Percentiles rank a stretch among this genome's conserved stretches.
These are phyloP conservation scores for Hyalella azteca DNA, from an alignment of 2,888 invertebrate genomes.

Conservation along the genomic window DNA sequence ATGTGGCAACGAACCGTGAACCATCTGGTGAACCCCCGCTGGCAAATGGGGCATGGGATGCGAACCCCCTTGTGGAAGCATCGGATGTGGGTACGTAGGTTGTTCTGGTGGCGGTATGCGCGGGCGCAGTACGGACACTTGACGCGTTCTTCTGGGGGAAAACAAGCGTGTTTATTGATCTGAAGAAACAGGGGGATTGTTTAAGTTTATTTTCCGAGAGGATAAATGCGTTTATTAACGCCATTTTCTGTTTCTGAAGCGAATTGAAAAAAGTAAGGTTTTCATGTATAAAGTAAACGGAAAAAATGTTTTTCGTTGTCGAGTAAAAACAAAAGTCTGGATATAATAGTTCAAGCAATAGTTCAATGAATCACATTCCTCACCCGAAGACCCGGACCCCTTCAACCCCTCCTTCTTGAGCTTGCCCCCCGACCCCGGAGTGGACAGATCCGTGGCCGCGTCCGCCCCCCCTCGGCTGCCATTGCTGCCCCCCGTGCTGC, in stretches of 20 bases:
- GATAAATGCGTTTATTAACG: no score
- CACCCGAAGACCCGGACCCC: constrained; percentile 6
- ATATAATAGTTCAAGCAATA: no score
- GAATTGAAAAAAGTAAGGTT: no score
- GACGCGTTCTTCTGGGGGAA: constrained; percentile 50
- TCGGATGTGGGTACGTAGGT: constrained; percentile 57
- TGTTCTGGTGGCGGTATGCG: constrained; percentile 57
- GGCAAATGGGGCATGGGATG: constrained; percentile 58
- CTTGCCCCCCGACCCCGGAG: background rate
- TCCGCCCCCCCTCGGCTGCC: constrained; percentile 12
- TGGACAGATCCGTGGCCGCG: background rate
- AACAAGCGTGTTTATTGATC: no score
- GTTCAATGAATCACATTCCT: no score
- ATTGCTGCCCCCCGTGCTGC: constrained; percentile 24
- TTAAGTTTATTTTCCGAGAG: no score
- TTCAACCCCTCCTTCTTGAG: background rate
- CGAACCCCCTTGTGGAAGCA: constrained; percentile 58
- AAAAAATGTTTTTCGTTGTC: no score
- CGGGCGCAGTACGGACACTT: constrained; percentile 57
- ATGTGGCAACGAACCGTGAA: constrained; percentile 58
- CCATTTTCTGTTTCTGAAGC: no score
- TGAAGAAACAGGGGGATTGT: no score
- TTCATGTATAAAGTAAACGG: no score
- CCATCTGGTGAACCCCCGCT: constrained; percentile 58
- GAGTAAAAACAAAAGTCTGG: no score